Evolutionary conservation across 2,888 invertebrate species (phyloP).

Genomic region (Nomada hirtipes): DNA sequence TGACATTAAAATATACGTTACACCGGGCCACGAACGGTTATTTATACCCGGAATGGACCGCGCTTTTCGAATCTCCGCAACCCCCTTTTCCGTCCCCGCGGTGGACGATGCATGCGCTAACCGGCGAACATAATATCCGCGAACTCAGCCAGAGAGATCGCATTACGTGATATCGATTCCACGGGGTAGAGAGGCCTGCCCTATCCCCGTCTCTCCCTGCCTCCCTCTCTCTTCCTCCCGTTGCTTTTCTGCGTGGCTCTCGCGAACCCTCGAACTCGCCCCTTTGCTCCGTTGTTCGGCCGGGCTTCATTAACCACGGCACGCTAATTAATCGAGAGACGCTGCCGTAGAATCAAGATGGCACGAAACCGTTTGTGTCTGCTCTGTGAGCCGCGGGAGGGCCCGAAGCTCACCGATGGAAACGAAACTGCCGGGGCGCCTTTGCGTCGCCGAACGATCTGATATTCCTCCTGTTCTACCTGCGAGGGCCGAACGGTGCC

Average conservation of each 20-base stretch:
- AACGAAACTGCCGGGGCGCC: conserved; percentile 53
- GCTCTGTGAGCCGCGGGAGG: background rate
- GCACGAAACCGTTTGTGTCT: conserved; percentile 44
- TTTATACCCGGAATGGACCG: conserved; percentile 35
- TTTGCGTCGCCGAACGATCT: conserved; percentile 57
- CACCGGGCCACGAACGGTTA: conserved; percentile 25
- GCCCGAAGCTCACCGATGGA: conserved; percentile 44
- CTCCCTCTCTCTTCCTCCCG: conserved; percentile 3
- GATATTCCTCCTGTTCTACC: conserved; percentile 41
- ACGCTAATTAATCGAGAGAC: conserved; percentile 77
- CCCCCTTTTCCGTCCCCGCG: background rate
- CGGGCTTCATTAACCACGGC: conserved; percentile 75
- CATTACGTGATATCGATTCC: conserved; percentile 76
- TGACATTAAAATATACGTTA: conserved; percentile 52
- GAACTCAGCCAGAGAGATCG: conserved; percentile 69
- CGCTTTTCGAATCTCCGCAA: conserved; percentile 28
- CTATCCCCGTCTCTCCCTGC: conserved; percentile 28
- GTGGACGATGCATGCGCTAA: conserved; percentile 1
- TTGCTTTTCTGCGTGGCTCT: conserved; percentile 17
- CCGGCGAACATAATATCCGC: conserved; percentile 60
- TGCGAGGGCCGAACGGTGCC: conserved; percentile 3
- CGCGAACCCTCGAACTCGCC: conserved; percentile 36
- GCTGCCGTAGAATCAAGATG: conserved; percentile 70
- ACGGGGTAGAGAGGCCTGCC: conserved; percentile 25
- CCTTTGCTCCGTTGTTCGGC: conserved; percentile 62